phyloP scores from a whole-genome alignment of 1,140 invertebrate species.

The Nomia melanderi region DNA sequence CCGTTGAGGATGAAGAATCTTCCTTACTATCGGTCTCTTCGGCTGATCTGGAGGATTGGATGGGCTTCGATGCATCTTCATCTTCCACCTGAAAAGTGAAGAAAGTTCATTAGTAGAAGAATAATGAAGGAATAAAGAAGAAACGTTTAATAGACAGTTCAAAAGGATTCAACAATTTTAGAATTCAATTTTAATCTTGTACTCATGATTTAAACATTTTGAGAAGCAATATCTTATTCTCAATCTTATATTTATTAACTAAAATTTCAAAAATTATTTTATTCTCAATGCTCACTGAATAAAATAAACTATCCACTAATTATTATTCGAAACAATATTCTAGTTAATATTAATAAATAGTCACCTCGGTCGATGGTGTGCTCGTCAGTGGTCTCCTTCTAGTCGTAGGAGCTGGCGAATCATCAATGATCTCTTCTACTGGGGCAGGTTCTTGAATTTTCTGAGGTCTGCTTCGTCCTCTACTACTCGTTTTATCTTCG shows the following conservation, averaged over 20 bases:
- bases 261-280: too few relatives aligned
- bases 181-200: too few relatives aligned
- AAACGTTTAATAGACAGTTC: too few relatives aligned
- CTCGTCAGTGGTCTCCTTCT: conserved; percentile 65
- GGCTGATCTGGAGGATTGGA: conserved; percentile 35
- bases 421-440: conserved; percentile 67
- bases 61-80: conserved; percentile 72
- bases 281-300: too few relatives aligned
- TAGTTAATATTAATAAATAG: too few relatives aligned
- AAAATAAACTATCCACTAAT: too few relatives aligned
- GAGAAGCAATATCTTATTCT: too few relatives aligned
- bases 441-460: conserved; percentile 67
- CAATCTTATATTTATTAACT: too few relatives aligned
- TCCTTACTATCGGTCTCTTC: conserved; percentile 63
- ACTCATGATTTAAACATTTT: too few relatives aligned
- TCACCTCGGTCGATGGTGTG: conserved; percentile 64
- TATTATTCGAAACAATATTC: too few relatives aligned
- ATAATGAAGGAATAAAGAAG: too few relatives aligned
- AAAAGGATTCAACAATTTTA: too few relatives aligned
- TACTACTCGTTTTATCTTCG: conserved; percentile 70
- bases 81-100: conserved; percentile 53
- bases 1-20: conserved; percentile 31
- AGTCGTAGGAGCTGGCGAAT: conserved; percentile 44
- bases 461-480: conserved; percentile 69
- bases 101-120: not conserved